Conservation (phyloP, 2,797 vertebrate species). For the Sardinella longiceps region DNA sequence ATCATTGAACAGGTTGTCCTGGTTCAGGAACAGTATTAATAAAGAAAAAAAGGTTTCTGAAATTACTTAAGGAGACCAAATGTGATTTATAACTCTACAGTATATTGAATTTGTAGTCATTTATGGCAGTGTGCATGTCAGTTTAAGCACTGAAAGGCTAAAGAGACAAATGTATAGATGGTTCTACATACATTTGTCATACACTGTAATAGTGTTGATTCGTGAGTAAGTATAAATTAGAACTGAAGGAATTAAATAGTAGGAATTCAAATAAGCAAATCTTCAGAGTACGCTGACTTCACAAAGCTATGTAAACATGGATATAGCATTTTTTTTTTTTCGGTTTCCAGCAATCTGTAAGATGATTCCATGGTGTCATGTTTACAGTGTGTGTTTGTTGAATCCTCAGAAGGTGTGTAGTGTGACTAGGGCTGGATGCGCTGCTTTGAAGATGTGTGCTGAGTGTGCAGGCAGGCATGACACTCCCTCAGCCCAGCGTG, state of each 20-base stretch:
- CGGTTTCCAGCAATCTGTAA: not conserved
- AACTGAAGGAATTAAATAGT: not conserved
- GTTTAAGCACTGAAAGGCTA: not conserved
- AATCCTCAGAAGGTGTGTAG: not conserved
- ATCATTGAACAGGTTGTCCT: not conserved
- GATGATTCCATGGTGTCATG: not conserved
- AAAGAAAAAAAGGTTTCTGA: not conserved
- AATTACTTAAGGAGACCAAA: not conserved
- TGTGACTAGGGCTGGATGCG: not conserved
- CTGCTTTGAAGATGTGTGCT: not conserved
- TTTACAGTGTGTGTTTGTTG: not conserved
- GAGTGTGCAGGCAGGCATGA: not conserved
- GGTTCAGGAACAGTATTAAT: not conserved
- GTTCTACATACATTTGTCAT: no score
- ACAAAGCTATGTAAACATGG: not conserved
- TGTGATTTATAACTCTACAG: not conserved
- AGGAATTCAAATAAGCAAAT: not conserved
- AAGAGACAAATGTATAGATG: not conserved
- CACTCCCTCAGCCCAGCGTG: slow-evolving; percentile 46
- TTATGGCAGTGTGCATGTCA: not conserved
- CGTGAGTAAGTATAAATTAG: not conserved
- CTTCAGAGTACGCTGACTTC: not conserved
- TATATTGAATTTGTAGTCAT: not conserved
- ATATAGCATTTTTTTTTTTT: not conserved
- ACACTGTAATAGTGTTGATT: not conserved